Evolutionary conservation across 2,888 invertebrate genomes (phyloP).

Genomic region (Autographa gamma): DNA sequence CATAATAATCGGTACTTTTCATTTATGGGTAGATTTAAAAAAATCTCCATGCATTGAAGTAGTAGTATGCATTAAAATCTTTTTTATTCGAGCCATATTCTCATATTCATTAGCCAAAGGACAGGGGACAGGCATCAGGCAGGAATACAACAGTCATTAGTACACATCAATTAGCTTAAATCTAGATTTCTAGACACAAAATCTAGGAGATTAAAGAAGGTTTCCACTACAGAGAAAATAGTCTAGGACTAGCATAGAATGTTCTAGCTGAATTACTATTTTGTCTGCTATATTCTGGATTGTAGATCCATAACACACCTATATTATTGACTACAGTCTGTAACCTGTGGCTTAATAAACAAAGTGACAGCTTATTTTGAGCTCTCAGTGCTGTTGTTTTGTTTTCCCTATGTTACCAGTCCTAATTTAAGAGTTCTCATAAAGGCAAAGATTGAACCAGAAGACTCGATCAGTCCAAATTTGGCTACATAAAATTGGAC

Average conservation of each 20-base stretch:
- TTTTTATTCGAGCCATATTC: conserved; percentile 69
- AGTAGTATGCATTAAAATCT: neutral
- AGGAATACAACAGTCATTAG: conserved; percentile 73
- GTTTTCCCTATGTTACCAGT: too few species aligned
- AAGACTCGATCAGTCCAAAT: too few species aligned
- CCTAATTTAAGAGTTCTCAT: too few species aligned
- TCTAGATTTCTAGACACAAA: conserved; percentile 57
- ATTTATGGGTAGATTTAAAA: neutral
- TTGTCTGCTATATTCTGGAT: neutral
- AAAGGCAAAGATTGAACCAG: too few species aligned
- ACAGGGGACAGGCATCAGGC: conserved; percentile 80
- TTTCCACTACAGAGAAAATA: conserved; percentile 19
- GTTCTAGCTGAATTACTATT: neutral
- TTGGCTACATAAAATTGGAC: too few species aligned
- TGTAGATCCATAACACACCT: too few species aligned
- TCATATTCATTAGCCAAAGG: conserved; percentile 63
- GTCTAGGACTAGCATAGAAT: neutral
- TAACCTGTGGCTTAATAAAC: too few species aligned
- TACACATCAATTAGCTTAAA: conserved; percentile 54
- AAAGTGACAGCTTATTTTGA: too few species aligned
- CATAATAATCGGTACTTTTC: neutral
- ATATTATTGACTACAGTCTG: too few species aligned
- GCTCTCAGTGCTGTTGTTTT: too few species aligned
- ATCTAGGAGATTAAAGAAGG: conserved; percentile 47
- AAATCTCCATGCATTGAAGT: neutral